phyloP scores from a whole-genome alignment of 2,888 invertebrate species.

The Amiota communis region DNA sequence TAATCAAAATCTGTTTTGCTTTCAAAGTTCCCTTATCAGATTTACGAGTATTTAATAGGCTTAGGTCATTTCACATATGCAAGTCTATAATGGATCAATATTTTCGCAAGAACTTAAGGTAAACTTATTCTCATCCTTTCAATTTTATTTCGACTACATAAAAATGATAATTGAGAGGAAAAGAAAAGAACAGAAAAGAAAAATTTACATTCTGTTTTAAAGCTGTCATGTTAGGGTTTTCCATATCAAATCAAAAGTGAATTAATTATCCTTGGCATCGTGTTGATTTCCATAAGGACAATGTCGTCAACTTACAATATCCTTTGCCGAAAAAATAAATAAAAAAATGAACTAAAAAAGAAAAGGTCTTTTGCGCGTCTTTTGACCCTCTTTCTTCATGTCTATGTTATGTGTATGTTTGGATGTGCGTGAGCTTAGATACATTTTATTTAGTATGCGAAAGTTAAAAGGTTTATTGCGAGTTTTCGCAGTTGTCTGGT shows the following conservation, averaged over 20 bases:
- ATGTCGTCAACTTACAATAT: background rate
- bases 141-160: background rate
- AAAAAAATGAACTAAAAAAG: too few relatives aligned
- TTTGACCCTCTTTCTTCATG: background rate
- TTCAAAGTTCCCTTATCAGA: too few relatives aligned
- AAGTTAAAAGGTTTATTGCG: background rate
- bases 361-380: background rate
- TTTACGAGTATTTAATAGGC: too few relatives aligned
- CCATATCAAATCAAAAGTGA: constrained; percentile 47
- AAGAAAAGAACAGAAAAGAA: background rate
- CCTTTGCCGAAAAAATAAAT: too few relatives aligned
- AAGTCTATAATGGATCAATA: too few relatives aligned
- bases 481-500: background rate
- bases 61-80: too few relatives aligned
- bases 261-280: constrained; percentile 50
- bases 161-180: background rate
- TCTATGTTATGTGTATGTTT: background rate
- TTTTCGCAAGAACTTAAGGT: too few relatives aligned
- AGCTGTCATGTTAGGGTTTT: constrained; percentile 24
- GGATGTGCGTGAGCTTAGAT: background rate
- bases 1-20: too few relatives aligned
- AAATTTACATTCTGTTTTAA: constrained; percentile 15
- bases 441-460: background rate
- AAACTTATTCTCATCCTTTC: background rate
- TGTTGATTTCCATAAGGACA: constrained; percentile 22